Base-by-base conservation (phyloP, 2,113 vertebrate species). In the Myotis lucifugus region DNA sequence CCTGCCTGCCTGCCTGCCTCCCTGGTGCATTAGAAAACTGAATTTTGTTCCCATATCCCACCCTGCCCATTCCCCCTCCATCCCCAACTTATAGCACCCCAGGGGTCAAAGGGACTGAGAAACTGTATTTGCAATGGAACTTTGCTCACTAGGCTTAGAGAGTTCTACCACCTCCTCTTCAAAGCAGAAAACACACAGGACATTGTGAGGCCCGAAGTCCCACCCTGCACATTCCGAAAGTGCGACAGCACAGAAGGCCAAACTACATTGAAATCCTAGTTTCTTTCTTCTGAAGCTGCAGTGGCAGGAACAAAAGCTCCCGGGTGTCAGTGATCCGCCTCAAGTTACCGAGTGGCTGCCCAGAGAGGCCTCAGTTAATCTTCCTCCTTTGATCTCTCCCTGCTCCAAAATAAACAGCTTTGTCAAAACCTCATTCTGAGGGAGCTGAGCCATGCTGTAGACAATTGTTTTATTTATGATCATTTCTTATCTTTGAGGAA, bases 371-470 rank as follows among this genome's bases (percentile, higher is more conserved):
- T 96, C 95, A 77, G 91, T 93, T 97, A 96, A 97, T 97, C 97
- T 97, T 96, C 96, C 88, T 92, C 89, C 97, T 97, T 97, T 97
- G 97, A 97, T 97, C 97, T 97, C 96, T 95, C 95, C 70, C 76
- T 69, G 93, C 96, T 96, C 85, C 97, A 97, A 97, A 97, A 96
- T 97, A 97, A 97, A 97, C 97, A 97, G 97, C 96, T 97, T 95
- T 97, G 97, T 97, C 94, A 95, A 95, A 97, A 97, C 94, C 93
- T 89, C 92, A 91, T 92, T 97, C 95, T 69, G 91, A 96, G 96
- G 95, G 96, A 92, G 86, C 92, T 91, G 93, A 97, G 95, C 96
- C 83, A 46, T 48, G 79, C 91, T 86, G 91, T 86, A 96, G 94
- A 97, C 96, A 97, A 97, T 94, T 97, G 96, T 96, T 96, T 96